Conservation (phyloP, 2,797 vertebrate genomes). For the Scyliorhinus canicula region DNA sequence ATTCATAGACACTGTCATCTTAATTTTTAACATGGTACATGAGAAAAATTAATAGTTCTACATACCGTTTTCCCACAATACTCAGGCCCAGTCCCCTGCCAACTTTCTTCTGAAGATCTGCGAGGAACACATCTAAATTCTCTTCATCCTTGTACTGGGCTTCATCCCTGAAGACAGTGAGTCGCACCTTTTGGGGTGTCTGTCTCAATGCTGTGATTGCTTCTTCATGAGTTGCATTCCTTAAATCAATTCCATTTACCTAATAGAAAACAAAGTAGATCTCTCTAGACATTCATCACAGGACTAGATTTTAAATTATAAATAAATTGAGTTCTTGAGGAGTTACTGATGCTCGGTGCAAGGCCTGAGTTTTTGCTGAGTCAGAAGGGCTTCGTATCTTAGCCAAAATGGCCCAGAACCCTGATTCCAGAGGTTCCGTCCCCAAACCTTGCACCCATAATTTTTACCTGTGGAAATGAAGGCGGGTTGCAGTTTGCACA, state of each 20-base stretch:
- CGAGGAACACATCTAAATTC: conserved; percentile 74
- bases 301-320: neutral
- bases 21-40: neutral
- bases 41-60: neutral
- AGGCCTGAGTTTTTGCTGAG: neutral
- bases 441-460: too few species aligned
- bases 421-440: too few species aligned
- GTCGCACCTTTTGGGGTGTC: conserved; percentile 73
- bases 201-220: conserved; percentile 81
- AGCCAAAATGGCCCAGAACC: too few species aligned
- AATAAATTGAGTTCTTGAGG: neutral
- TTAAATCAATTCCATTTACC: conserved; percentile 83
- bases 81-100: conserved; percentile 87
- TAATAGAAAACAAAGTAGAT: conserved; percentile 48
- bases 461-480: too few species aligned
- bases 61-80: conserved; percentile 80
- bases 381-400: too few species aligned
- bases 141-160: conserved; percentile 79
- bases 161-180: conserved; percentile 78
- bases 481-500: too few species aligned
- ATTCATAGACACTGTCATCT: neutral
- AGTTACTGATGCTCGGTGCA: neutral
- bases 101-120: conserved; percentile 80
- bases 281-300: neutral
- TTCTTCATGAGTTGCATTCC: conserved; percentile 77